Conservation (phyloP, 2,797 vertebrate species). For the Astyanax mexicanus region DNA sequence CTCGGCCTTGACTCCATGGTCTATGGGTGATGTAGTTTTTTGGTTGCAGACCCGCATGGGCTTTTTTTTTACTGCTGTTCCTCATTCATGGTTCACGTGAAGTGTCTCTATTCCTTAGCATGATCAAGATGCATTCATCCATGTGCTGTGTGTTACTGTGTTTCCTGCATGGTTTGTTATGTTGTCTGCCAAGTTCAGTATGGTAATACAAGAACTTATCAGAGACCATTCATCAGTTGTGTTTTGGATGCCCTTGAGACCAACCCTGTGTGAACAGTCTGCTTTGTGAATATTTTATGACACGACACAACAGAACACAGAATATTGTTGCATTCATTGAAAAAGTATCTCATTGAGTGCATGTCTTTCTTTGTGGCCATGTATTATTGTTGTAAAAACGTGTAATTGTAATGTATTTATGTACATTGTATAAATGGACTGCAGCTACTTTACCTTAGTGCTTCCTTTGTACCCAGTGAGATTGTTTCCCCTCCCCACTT, state of each 20-base stretch:
- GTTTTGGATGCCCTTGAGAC: slow-evolving; percentile 7
- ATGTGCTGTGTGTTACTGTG: background rate
- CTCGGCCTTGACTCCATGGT: slow-evolving; percentile 48
- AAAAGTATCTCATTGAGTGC: background rate
- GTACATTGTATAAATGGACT: no score
- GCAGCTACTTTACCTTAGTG: background rate
- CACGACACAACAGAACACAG: background rate
- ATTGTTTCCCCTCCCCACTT: background rate
- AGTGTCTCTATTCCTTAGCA: slow-evolving; percentile 7
- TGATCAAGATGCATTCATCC: background rate
- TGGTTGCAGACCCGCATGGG: slow-evolving; percentile 25
- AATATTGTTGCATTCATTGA: background rate
- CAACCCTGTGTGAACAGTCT: background rate
- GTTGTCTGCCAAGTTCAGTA: background rate
- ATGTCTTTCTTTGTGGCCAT: background rate
- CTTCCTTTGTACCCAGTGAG: background rate
- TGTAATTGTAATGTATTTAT: background rate
- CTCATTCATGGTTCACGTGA: slow-evolving; percentile 23
- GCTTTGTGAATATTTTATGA: background rate
- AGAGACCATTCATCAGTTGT: background rate
- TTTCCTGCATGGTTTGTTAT: slow-evolving; percentile 27
- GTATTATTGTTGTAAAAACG: background rate
- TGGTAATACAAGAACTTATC: background rate
- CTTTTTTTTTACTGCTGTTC: slow-evolving; percentile 6
- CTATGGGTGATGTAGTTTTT: slow-evolving; percentile 34